phyloP scores from a whole-genome alignment of 2,888 invertebrate genomes.

The Cotesia congregata region DNA sequence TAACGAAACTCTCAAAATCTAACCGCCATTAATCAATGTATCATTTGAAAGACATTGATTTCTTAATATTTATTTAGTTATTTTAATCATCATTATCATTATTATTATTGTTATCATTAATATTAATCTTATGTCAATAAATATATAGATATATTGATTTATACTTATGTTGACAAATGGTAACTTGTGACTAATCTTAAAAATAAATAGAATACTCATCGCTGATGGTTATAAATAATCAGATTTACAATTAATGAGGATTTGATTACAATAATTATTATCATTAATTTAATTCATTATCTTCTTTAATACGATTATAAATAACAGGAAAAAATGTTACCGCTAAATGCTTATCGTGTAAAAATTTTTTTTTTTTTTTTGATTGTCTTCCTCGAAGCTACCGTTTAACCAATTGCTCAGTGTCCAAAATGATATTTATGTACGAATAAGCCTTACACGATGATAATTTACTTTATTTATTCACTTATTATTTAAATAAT shows the following conservation, averaged over 20 bases:
- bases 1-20: background rate
- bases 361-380: slow-evolving; percentile 64
- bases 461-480: slow-evolving; percentile 16
- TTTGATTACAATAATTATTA: slow-evolving; percentile 48
- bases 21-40: background rate
- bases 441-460: slow-evolving; percentile 10
- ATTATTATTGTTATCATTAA: background rate
- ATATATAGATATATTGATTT: background rate
- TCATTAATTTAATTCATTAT: slow-evolving; percentile 43
- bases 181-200: background rate
- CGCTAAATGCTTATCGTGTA: slow-evolving; percentile 53
- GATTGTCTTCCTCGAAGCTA: slow-evolving; percentile 69
- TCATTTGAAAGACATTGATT: background rate
- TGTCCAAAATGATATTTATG: slow-evolving; percentile 6
- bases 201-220: slow-evolving; percentile 43
- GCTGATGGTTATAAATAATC: slow-evolving; percentile 34
- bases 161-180: background rate
- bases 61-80: slow-evolving; percentile 1
- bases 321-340: slow-evolving; percentile 69
- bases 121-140: background rate
- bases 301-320: slow-evolving; percentile 57
- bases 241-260: slow-evolving; percentile 47
- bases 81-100: background rate
- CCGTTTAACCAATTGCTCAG: slow-evolving; percentile 42
- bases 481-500: background rate